Conservation (phyloP, 2,888 invertebrate species). For the Neoascia interrupta region DNA sequence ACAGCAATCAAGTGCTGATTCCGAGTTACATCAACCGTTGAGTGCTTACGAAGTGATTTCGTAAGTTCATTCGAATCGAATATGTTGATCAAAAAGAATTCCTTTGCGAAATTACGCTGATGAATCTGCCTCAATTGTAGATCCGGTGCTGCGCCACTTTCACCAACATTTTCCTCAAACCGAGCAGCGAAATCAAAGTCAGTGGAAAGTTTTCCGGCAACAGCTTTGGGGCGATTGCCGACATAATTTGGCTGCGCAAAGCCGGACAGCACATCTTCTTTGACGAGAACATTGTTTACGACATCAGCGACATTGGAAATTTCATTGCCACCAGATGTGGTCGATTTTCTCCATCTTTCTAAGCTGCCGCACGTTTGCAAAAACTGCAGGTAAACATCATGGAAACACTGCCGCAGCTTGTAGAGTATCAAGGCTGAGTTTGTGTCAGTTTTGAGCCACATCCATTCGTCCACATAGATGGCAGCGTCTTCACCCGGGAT, state of each 20-base stretch:
- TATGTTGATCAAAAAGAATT: constrained; percentile 70
- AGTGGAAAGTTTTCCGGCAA: constrained; percentile 71
- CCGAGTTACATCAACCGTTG: constrained; percentile 55
- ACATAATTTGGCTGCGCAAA: constrained; percentile 71
- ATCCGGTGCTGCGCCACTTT: too few relatives aligned
- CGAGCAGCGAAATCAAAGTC: constrained; percentile 63
- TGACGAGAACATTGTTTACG: constrained; percentile 70
- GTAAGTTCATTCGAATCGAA: constrained; percentile 29
- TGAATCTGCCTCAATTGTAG: too few relatives aligned
- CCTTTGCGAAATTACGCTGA: constrained; percentile 42
- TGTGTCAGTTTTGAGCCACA: constrained; percentile 84
- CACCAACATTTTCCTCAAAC: too few relatives aligned
- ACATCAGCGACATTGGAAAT: constrained; percentile 70
- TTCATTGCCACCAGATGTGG: constrained; percentile 32
- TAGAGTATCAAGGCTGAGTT: constrained; percentile 84
- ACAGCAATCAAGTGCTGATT: constrained; percentile 51
- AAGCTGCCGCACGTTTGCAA: constrained; percentile 71
- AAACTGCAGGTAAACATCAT: constrained; percentile 74
- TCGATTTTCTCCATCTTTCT: constrained; percentile 71
- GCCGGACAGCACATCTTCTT: constrained; percentile 71
- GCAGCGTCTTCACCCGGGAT: constrained; percentile 1
- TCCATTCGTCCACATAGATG: constrained; percentile 86
- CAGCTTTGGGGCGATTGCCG: constrained; percentile 74
- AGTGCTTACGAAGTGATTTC: constrained; percentile 21
- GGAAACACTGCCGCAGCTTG: constrained; percentile 87